Conservation (phyloP, 2,113 vertebrate species). For the Mastomys coucha region DNA sequence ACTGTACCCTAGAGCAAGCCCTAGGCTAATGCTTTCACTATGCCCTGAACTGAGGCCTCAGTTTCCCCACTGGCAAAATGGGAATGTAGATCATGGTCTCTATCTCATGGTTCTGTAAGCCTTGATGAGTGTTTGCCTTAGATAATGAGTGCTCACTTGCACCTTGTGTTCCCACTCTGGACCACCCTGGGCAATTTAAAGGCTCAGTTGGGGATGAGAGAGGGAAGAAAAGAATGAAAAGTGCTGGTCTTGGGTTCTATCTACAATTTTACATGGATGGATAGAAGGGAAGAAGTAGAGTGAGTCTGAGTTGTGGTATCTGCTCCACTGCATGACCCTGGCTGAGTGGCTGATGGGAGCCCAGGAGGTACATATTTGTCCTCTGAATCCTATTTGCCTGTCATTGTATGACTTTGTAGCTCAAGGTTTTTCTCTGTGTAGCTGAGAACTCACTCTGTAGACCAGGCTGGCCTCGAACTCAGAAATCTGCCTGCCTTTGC, state of each 20-base stretch:
- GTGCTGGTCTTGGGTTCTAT: neutral
- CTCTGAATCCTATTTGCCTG: neutral
- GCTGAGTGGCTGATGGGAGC: neutral
- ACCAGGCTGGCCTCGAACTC: too few relatives aligned
- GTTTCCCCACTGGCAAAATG: constrained; percentile 12
- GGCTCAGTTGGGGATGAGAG: neutral
- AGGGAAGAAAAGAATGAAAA: neutral
- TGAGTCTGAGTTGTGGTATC: neutral
- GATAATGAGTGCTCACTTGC: neutral
- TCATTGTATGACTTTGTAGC: neutral
- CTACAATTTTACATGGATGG: neutral
- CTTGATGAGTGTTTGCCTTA: neutral
- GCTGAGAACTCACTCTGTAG: too few relatives aligned
- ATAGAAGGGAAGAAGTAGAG: neutral
- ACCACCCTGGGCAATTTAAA: neutral
- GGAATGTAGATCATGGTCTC: neutral
- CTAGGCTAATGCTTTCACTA: neutral
- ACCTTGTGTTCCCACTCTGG: neutral
- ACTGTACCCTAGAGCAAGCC: neutral
- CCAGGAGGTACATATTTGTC: neutral
- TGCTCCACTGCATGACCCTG: neutral
- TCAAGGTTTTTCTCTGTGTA: neutral
- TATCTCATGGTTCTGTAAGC: neutral
- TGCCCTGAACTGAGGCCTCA: neutral
- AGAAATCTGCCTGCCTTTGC: too few relatives aligned